These are phyloP conservation scores for Sturnira hondurensis DNA, from an alignment of 2,113 vertebrate genomes.

Conservation along the genomic window DNA sequence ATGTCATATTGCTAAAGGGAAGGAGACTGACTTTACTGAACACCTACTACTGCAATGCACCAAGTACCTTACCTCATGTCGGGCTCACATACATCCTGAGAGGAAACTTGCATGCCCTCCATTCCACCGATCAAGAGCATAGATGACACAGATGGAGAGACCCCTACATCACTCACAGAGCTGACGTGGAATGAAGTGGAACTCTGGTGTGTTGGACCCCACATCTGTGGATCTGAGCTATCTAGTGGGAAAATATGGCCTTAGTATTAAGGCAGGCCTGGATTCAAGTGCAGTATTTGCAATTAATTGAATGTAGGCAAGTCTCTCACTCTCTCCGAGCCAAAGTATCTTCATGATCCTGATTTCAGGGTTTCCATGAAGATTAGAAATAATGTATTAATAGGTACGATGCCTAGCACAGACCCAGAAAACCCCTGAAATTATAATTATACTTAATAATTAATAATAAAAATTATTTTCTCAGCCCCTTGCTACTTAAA, in stretches of 20 bases:
- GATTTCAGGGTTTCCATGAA: not conserved
- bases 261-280: not conserved
- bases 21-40: not conserved
- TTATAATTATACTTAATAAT: not conserved
- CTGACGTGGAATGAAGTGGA: not conserved
- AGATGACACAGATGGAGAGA: not conserved
- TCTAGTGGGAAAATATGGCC: not conserved
- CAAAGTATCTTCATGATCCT: not conserved
- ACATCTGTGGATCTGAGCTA: not conserved
- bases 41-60: not conserved
- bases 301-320: not conserved
- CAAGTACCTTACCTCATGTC: not conserved
- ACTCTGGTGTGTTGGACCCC: not conserved
- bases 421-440: not conserved
- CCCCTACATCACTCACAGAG: not conserved
- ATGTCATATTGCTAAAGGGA: not conserved
- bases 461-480: not conserved
- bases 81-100: not conserved
- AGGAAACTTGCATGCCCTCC: not conserved
- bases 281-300: not conserved
- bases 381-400: not conserved
- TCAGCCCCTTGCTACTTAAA: not conserved
- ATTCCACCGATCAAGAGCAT: not conserved
- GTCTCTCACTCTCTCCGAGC: not conserved
- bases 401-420: not conserved